Conservation (phyloP, 92 coral and sea anemone species). For the Zoanthus solanderi region DNA sequence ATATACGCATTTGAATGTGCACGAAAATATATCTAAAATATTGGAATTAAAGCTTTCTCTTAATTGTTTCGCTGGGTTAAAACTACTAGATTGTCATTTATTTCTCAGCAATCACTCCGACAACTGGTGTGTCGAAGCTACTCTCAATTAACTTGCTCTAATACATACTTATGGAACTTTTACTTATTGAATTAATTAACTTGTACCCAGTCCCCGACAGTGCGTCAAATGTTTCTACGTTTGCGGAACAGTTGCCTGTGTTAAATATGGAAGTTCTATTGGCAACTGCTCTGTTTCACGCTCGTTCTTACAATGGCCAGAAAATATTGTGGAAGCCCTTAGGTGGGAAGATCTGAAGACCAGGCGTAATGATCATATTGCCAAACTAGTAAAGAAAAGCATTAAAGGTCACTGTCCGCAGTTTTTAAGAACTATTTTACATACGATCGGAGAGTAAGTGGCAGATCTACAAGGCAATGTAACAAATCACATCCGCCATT, state of each 20-base stretch:
- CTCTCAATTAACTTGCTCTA: background rate
- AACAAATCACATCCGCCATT: too few relatives aligned
- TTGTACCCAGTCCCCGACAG: background rate
- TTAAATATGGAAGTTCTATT: constrained; percentile 21
- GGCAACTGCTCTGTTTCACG: constrained; percentile 22
- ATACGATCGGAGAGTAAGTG: too few relatives aligned
- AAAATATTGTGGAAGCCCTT: constrained; percentile 4
- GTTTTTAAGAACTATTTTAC: too few relatives aligned
- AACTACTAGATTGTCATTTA: background rate
- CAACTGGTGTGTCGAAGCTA: background rate
- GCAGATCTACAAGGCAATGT: too few relatives aligned
- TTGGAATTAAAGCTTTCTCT: constrained; percentile 1
- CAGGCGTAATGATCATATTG: too few relatives aligned
- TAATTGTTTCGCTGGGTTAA: background rate
- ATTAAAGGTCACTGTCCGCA: too few relatives aligned
- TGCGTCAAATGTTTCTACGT: constrained; percentile 18
- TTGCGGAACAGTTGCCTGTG: background rate
- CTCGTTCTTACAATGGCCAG: constrained; percentile 34
- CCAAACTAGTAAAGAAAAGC: too few relatives aligned
- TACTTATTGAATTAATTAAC: too few relatives aligned
- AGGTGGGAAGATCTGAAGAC: too few relatives aligned
- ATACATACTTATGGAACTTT: too few relatives aligned
- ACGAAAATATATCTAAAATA: background rate
- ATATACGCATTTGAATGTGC: constrained; percentile 8
- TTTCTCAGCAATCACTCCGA: background rate